Base-by-base conservation (phyloP, 2,888 invertebrate genomes). In the Hypomecis punctinalis region DNA sequence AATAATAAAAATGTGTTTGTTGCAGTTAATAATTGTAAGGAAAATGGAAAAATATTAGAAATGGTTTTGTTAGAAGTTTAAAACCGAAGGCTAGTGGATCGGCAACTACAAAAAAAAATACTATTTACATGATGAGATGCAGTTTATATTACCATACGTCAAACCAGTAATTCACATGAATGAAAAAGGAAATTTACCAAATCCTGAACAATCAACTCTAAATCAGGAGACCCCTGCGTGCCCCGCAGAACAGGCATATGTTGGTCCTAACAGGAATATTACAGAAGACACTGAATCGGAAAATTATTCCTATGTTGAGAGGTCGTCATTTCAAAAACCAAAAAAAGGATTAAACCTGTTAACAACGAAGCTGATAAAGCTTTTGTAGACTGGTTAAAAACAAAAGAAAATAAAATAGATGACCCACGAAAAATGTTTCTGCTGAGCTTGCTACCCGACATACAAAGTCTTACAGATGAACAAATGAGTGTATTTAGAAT, bases 341-440 rank as follows among this genome's bases (percentile, higher is more conserved):
- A 45, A 45, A 45, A 45, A 36, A 45, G 45, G 55, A 45, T 55
- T 36, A 55, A 55, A 55, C 43, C 55, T 45, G 55, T 52, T 52
- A 55, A 55, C 43, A 45, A 45, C 45, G 45, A 45, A 45, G 45
- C 45, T 45, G 45, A 45, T 13, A 45, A 45, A 45, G 45, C 45
- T 5, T n/a, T 62, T 1, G 13, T 49, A 13, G n/a, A 55, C 6
- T 64, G 62, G 56, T 10, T 68, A 10, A 49, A 56, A 23, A 62
- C 7, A 8, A 68, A 66, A 36, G 66, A 54, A n/a, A 40, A 59
- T 39, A 67, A 55, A 46, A 46, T 10, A 39, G 66, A 66, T 35
- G 67, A 69, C 60, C 63, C 67, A 3, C 58, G 60, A 37, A 67
- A 64, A 63, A 69, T 69, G 67, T 71, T 71, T 40, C 58, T 71